Evolutionary conservation across 2,113 vertebrate genomes (phyloP), one percentile per base, ranked within the genome.

Genomic region (Microtus oregoni): DNA sequence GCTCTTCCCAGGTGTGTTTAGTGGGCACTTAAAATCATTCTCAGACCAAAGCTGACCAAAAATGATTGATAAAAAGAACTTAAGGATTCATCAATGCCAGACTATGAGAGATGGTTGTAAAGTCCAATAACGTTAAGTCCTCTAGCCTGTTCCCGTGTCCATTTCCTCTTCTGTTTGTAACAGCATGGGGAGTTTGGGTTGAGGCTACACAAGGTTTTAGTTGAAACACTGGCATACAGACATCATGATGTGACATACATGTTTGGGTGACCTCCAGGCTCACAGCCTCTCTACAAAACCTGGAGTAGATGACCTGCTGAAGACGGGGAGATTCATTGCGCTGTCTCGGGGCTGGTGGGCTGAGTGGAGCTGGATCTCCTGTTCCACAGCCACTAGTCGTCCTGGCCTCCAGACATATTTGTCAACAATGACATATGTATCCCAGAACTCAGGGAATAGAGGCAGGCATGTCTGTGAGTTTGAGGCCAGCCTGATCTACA

Each of bases 1-100:
- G 19, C 32, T 96, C 55, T 96, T 72, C 78, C 78, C 38, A 87
- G 44, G 47, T 52, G 10, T 63, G 44, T 86, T 96, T 30, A 67
- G 17, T 78, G 30, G 41, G 65, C 44, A 81, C n/a, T 75, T 63
- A 32, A 96, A 94, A 76, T 72, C 86, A 68, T 86, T 79, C 67
- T 47, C 24, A 22, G 24, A 55, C 82, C 86, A 89, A 81, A 76
- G 32, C 67, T 24, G 67, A 24, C 12, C 10, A 63, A 90, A 95
- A 96, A 20, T 35, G n/a, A 92, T 61, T 50, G 15, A 10, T 92
- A 78, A 70, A 89, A 94, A 92, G 67, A 1, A 44, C 13, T 89
- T n/a, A 50, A 78, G 32, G 44, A 72, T 89, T 95, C 50, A 15
- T 76, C 78, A 91, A 52, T 44, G 15, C 3, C 26, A 87, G 30